A percentile compares a stretch with the other conserved stretches of the same genome.
Conservation (phyloP, 37 sponge, comb jelly and placozoan species). For the Spongilla lacustris region DNA sequence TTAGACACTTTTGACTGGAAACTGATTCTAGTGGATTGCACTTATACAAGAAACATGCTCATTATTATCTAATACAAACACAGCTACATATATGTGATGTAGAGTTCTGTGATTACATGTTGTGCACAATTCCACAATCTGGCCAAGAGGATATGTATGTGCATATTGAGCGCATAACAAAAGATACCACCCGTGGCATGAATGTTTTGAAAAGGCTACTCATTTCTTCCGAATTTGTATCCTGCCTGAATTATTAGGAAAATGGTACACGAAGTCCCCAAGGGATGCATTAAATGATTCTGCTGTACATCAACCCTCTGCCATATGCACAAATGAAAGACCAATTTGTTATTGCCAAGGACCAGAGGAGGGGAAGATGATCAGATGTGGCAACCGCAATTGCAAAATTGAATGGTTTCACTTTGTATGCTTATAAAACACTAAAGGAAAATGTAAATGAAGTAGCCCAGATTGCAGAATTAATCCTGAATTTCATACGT, state of each 20-base stretch:
- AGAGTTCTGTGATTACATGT: constrained; percentile 22
- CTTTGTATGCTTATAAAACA: constrained; percentile 40
- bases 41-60: background rate
- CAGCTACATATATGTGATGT: background rate
- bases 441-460: constrained; percentile 30
- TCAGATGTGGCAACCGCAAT: constrained; percentile 40
- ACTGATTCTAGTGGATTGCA: too few relatives aligned
- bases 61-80: constrained; percentile 23
- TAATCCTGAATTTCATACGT: constrained; percentile 8
- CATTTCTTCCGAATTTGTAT: constrained; percentile 34
- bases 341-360: constrained; percentile 27
- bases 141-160: constrained; percentile 3
- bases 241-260: constrained; percentile 52
- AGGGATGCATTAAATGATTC: background rate
- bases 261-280: constrained; percentile 12
- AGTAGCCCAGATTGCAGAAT: constrained; percentile 64
- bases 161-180: constrained; percentile 40
- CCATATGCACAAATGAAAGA: background rate
- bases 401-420: constrained; percentile 60
- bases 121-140: background rate
- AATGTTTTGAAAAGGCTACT: constrained; percentile 5
- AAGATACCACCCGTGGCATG: constrained; percentile 12
- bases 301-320: background rate
- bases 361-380: constrained; percentile 4
- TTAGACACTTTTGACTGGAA: too few relatives aligned